Percentiles rank a stretch among this genome's conserved stretches.
Conservation (phyloP, 1,140 invertebrate species). For the Yoshiicerus persimilis region DNA sequence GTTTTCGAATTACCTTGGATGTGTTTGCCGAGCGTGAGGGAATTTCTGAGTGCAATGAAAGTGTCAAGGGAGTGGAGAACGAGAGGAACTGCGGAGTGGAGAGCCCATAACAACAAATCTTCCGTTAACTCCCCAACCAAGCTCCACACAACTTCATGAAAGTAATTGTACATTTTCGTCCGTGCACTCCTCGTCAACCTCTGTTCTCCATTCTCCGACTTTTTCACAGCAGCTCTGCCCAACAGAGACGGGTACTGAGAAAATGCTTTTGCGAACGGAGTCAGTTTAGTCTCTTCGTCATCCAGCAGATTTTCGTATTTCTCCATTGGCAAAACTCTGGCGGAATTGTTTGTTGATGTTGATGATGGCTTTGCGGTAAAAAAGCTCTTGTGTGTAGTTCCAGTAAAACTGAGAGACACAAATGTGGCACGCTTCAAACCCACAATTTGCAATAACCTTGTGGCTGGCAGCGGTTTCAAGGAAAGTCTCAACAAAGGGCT, state of each 20-base stretch:
- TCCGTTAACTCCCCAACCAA: constrained; percentile 34
- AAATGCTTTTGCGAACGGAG: constrained; percentile 18
- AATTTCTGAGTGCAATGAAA: constrained; percentile 26
- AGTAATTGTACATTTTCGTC: constrained; percentile 41
- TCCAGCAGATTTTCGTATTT: constrained; percentile 17
- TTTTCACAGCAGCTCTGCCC: constrained; percentile 41
- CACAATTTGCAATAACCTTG: constrained; percentile 24
- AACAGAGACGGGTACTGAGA: constrained; percentile 35
- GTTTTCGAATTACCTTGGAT: neutral
- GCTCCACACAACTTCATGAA: constrained; percentile 40
- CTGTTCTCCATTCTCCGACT: constrained; percentile 35
- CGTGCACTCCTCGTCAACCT: constrained; percentile 34
- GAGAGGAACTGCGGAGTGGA: constrained; percentile 14
- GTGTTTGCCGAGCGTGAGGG: neutral
- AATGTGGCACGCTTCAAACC: constrained; percentile 15
- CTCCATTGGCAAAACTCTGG: neutral
- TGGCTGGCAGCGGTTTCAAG: constrained; percentile 39
- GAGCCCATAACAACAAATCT: constrained; percentile 43
- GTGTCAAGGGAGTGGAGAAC: constrained; percentile 26
- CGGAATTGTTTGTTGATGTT: neutral
- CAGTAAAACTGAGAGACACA: neutral
- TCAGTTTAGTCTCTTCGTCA: constrained; percentile 27
- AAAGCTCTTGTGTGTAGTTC: neutral
- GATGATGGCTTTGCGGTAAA: neutral
- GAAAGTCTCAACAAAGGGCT: constrained; percentile 27